Conservation (phyloP, 2,888 invertebrate genomes). For the Aethes cnicana region DNA sequence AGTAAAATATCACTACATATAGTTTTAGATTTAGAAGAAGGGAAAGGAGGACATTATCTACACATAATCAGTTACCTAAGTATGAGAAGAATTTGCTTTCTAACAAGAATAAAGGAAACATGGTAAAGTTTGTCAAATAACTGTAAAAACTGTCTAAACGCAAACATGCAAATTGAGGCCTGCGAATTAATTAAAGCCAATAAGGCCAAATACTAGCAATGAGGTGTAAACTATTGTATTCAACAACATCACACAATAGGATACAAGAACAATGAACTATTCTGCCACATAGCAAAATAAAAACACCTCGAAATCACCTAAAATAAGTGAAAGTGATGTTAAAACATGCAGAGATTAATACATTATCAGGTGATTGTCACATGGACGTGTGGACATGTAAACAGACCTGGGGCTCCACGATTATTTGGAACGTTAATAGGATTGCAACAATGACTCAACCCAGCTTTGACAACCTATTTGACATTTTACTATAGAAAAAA, state of each 20-base stretch:
- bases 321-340: constrained; percentile 32
- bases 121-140: constrained; percentile 2
- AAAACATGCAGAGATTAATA: constrained; percentile 35
- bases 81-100: background rate
- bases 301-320: constrained; percentile 36
- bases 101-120: background rate
- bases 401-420: constrained; percentile 41
- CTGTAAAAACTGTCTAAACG: constrained; percentile 6
- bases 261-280: constrained; percentile 36
- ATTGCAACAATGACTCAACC: constrained; percentile 80
- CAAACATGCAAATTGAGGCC: constrained; percentile 9
- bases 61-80: background rate
- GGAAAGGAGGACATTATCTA: too few species aligned
- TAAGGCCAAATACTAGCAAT: constrained; percentile 20
- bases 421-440: constrained; percentile 54
- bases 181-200: constrained; percentile 15
- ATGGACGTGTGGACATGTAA: constrained; percentile 31
- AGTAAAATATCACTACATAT: too few species aligned
- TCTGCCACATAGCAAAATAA: constrained; percentile 37
- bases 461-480: constrained; percentile 79
- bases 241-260: constrained; percentile 34
- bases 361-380: constrained; percentile 53
- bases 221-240: constrained; percentile 30
- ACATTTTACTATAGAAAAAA: constrained; percentile 76
- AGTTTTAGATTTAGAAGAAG: too few species aligned